A percentile compares a stretch with the other conserved stretches of the same genome.
Evolutionary conservation across 2,797 vertebrate genomes (phyloP).

Genomic region (Ctenopoma multispine): DNA sequence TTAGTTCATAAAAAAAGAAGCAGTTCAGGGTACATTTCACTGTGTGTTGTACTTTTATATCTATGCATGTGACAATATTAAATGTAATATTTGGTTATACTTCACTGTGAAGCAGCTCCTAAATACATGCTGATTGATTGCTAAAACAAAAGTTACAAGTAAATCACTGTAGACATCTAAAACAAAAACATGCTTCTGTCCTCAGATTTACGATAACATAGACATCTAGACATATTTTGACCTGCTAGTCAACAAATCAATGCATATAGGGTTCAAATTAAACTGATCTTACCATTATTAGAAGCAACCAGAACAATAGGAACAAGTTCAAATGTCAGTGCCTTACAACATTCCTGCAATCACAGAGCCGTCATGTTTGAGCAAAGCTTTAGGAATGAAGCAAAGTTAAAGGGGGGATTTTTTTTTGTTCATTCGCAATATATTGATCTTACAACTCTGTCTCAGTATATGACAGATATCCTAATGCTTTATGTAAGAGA

Average conservation of each 20-base stretch:
- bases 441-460: slow-evolving; percentile 44
- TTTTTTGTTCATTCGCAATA: slow-evolving; percentile 18
- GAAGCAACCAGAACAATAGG: slow-evolving; percentile 14
- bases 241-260: slow-evolving; percentile 1
- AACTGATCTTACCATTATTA: slow-evolving; percentile 42
- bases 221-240: slow-evolving; percentile 26
- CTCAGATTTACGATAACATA: slow-evolving; percentile 1
- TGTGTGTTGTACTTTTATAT: no score
- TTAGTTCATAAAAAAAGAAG: no score
- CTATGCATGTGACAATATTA: no score
- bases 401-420: slow-evolving; percentile 8
- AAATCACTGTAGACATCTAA: not conserved
- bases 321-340: slow-evolving; percentile 27
- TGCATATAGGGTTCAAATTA: slow-evolving; percentile 3
- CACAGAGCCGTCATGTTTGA: slow-evolving; percentile 18
- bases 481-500: slow-evolving; percentile 18
- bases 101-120: not conserved
- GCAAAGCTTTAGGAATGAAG: slow-evolving; percentile 19
- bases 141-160: not conserved
- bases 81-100: not conserved
- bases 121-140: not conserved
- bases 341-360: slow-evolving; percentile 36
- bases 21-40: no score
- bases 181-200: not conserved
- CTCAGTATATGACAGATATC: slow-evolving; percentile 33